Evolutionary conservation across 2,113 vertebrate species (phyloP).

Genomic region (Tyto alba): DNA sequence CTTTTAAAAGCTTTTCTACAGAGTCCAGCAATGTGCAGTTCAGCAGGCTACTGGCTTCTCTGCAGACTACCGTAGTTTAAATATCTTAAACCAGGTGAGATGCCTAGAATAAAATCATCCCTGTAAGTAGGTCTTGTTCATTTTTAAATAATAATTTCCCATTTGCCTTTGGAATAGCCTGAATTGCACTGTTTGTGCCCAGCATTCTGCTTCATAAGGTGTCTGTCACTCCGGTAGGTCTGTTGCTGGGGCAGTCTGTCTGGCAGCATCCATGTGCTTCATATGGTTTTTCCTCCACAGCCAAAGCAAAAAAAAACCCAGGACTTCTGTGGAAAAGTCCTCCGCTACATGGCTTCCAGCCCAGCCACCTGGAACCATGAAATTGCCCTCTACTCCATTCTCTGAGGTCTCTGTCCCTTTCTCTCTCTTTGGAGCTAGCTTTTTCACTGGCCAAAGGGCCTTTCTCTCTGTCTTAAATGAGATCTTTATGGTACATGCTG

Average conservation of each 20-base stretch:
- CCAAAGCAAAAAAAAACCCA: neutral
- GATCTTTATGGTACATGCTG: neutral
- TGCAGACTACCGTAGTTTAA: neutral
- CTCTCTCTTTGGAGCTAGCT: neutral
- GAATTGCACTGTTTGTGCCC: neutral
- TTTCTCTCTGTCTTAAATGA: neutral
- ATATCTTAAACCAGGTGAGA: neutral
- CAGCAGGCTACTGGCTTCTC: neutral
- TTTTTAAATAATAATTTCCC: neutral
- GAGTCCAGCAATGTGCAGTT: neutral
- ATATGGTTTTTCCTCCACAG: neutral
- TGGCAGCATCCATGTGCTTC: neutral
- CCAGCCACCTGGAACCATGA: neutral
- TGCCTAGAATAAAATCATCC: neutral
- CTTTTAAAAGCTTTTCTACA: neutral
- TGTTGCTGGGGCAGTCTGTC: neutral
- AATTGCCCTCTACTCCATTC: neutral
- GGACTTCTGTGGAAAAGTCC: neutral
- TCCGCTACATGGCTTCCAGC: neutral
- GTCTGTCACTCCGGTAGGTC: neutral
- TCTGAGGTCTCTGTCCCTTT: neutral
- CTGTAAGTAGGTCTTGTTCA: neutral
- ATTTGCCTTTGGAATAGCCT: neutral
- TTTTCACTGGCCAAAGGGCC: neutral
- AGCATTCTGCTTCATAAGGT: neutral